Base-by-base conservation (phyloP, 2,888 invertebrate genomes). In the Caenorhabditis sp. region DNA sequence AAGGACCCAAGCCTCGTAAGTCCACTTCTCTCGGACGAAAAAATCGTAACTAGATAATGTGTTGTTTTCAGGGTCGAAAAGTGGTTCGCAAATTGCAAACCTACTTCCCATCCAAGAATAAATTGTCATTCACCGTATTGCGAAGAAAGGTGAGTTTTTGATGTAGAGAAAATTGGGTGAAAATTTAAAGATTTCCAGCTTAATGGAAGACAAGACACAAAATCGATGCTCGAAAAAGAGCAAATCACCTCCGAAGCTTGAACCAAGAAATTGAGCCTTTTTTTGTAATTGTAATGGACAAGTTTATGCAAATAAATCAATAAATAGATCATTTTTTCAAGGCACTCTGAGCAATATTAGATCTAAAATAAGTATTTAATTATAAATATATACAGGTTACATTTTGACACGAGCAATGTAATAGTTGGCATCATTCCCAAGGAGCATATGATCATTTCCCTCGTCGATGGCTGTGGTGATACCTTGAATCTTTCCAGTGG, bases 381-480 rank as follows among this genome's bases (percentile, higher is more conserved):
- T 31, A 31, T 31, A 10, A 31, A 7, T 31, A 4, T 31, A 31
- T 31, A 10, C 10, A 31, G 31, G 4, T 50, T 58, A 70, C 1
- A 67, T 62, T 26, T 70, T 68, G 8, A 70, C 67, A 63, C 78
- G 70, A 1, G 69, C 80, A 49, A 82, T 61, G 43, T 76, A 80
- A 54, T 72, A 80, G 56, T 79, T 76, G 21, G 62, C 63, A 54
- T 82, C 80, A 49, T 67, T 76, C 59, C 82, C 82, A 12, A 82
- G 59, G 1, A 78, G 36, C 43, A 82, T 66, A 21, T 63, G 36
- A 31, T 78, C 80, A 38, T 77, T 69, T 52, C 67, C 70, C 20
- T 77, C 78, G 49, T 82, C 82, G n/a, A 80, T 62, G 1, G 78
- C 82, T 36, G 61, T 71, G 0, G 78, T 70, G 23, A 82, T 54